phyloP scores from a whole-genome alignment of 2,797 vertebrate species.

The Amblyraja radiata region DNA sequence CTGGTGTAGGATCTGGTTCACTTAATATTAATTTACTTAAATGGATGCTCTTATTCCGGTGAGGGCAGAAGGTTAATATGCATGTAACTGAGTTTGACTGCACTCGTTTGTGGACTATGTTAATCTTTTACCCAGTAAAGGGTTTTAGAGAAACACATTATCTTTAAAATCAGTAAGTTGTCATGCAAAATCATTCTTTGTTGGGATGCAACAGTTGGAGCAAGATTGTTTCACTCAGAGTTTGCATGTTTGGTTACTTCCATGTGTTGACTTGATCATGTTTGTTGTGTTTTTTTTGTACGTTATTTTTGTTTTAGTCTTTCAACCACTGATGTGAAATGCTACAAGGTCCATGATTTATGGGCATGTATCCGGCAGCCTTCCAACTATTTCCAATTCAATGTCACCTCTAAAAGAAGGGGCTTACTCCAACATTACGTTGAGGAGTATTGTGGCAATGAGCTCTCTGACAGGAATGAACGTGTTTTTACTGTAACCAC shows the following conservation, averaged over 20 bases:
- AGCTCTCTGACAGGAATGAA: background rate
- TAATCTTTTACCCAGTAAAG: background rate
- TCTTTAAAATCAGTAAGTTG: background rate
- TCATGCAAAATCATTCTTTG: too few relatives aligned
- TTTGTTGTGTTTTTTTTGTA: background rate
- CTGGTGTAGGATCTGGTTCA: background rate
- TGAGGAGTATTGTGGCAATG: background rate
- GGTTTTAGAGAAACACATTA: background rate
- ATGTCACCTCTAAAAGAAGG: background rate
- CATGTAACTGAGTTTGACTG: conserved; percentile 2
- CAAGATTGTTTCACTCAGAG: too few relatives aligned
- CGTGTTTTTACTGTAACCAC: background rate
- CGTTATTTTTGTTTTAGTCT: background rate
- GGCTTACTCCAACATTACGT: background rate
- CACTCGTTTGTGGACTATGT: background rate
- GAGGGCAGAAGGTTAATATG: conserved; percentile 28
- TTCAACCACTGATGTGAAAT: background rate
- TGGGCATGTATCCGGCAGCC: background rate
- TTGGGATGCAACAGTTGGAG: background rate
- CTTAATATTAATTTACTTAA: background rate
- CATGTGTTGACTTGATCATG: background rate
- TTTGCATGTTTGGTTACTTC: background rate
- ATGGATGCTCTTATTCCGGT: conserved; percentile 4
- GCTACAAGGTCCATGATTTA: background rate
- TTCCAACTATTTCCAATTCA: background rate